phyloP scores from a whole-genome alignment of 2,888 invertebrate genomes.

The Gibbula magus region DNA sequence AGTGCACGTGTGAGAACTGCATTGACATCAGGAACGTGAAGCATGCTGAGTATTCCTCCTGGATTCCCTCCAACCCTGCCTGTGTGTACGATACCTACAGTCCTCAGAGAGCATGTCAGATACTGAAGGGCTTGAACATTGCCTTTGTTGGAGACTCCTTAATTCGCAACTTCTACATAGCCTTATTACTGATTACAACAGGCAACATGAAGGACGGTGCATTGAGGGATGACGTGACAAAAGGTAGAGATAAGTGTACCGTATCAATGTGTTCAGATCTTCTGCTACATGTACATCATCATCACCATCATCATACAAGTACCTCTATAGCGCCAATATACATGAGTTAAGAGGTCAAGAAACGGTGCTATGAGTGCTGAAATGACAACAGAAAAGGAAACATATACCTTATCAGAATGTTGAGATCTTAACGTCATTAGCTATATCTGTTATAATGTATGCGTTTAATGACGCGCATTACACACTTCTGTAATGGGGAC shows the following conservation, averaged over 20 bases:
- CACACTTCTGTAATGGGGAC: too few species aligned
- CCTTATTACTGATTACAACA: constrained; percentile 25
- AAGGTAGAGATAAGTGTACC: constrained; percentile 1
- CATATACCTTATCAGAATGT: too few species aligned
- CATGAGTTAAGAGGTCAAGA: too few species aligned
- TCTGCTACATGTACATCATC: too few species aligned
- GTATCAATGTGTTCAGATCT: too few species aligned
- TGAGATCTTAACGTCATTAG: too few species aligned
- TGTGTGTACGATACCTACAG: constrained; percentile 16
- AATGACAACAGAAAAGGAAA: too few species aligned
- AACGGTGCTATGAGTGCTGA: too few species aligned
- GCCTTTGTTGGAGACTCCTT: constrained; percentile 39
- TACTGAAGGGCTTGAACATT: constrained; percentile 30
- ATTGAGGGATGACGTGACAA: constrained; percentile 14
- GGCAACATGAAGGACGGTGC: constrained; percentile 29
- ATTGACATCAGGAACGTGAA: constrained; percentile 28
- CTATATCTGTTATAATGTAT: too few species aligned
- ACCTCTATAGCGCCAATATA: too few species aligned
- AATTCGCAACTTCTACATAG: constrained; percentile 35
- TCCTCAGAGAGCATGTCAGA: neutral
- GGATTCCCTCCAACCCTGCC: constrained; percentile 24
- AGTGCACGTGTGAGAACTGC: constrained; percentile 34
- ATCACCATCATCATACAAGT: too few species aligned
- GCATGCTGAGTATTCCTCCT: constrained; percentile 38
- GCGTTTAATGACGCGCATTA: too few species aligned